Base-by-base conservation (phyloP, 1,140 invertebrate species). In the Muscidifurax raptorellus region DNA sequence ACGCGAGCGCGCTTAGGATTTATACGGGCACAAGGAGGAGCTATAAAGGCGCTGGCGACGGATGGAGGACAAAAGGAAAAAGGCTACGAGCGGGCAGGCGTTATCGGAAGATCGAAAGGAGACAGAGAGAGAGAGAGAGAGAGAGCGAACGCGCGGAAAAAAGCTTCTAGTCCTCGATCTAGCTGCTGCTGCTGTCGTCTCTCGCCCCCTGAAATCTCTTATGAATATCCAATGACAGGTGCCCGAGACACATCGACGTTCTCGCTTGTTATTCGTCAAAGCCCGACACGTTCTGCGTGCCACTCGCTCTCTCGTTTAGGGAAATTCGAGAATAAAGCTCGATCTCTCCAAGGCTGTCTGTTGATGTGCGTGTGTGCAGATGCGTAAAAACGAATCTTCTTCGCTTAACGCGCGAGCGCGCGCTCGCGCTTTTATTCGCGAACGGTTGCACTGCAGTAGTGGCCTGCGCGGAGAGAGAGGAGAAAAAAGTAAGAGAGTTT, bases 101-200 rank as follows among this genome's bases (percentile, higher is more conserved):
- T 40, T 47, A 76, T 76, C 44, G 44, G 44, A 9, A 47, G 74
- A 47, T 76, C 25, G 22, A 76, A n/a, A 40, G 22, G 72, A 74
- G 32, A n/a, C n/a, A n/a, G 12, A 18, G 36, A 40, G 18, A 74
- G 71, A 74, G 69, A 13, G 5, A n/a, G n/a, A n/a, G n/a, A n/a
- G n/a, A n/a, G n/a, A n/a, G n/a, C n/a, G n/a, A n/a, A n/a, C n/a
- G n/a, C n/a, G n/a, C n/a, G n/a, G n/a, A 72, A 72, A 74, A 74
- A 74, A 74, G 28, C n/a, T 69, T 28, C n/a, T 6, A 12, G 27
- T 25, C 66, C 10, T 5, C 71, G 36, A 59, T 2, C 15, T 59
- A 4, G 52, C 52, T 22, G 72, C 72, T 13, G 36, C 52, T 7
- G 72, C 72, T 13, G n/a, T n/a, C n/a, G n/a, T n/a, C n/a, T n/a